These are phyloP conservation scores for Scartelaos histophorus DNA, from an alignment of 2,113 vertebrate species.

Conservation along the genomic window DNA sequence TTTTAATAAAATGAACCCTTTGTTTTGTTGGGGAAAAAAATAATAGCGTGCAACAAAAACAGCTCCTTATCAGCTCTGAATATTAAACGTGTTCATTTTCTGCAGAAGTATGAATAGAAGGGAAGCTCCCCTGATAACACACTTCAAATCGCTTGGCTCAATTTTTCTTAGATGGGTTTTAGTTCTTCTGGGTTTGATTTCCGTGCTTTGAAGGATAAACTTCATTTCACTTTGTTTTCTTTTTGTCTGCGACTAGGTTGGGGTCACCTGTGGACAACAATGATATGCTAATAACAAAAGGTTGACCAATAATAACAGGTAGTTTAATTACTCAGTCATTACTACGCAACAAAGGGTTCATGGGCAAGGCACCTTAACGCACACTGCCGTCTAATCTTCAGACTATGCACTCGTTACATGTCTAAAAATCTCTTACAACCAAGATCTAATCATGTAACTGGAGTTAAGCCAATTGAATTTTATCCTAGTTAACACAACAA, in stretches of 20 bases:
- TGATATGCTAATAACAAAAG: not conserved
- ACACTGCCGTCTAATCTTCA: no score
- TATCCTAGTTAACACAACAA: no score
- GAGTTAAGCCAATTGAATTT: no score
- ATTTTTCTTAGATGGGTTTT: not conserved
- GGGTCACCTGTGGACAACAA: not conserved
- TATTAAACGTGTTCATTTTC: conserved; percentile 4
- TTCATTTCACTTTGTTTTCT: not conserved
- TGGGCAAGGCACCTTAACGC: not conserved
- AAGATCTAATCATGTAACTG: no score
- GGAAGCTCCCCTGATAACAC: conserved; percentile 8
- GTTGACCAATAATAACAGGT: not conserved
- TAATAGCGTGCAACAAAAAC: not conserved
- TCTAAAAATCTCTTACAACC: no score
- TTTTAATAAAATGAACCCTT: not conserved
- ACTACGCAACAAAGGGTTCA: not conserved
- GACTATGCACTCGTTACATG: no score
- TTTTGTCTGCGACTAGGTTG: not conserved
- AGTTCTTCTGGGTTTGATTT: not conserved
- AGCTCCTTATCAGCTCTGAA: not conserved
- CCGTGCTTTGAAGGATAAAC: conserved; percentile 1
- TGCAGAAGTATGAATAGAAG: conserved; percentile 4
- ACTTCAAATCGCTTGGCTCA: not conserved
- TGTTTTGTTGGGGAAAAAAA: not conserved
- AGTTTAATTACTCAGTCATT: no score